Base-by-base conservation (phyloP, 2,113 vertebrate species). In the Chionis minor region DNA sequence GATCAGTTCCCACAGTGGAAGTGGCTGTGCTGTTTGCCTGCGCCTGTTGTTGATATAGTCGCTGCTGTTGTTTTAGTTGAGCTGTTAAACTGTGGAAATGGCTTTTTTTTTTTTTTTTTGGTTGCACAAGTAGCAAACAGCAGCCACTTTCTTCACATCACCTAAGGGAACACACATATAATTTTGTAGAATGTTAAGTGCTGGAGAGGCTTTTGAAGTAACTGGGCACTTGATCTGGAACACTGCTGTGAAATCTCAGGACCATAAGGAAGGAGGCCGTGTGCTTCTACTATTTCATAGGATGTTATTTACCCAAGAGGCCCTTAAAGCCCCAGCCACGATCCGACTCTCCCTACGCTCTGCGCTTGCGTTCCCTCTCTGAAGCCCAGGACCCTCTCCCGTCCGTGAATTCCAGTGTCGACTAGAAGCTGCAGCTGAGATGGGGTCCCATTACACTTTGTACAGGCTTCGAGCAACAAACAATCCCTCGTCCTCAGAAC, bases 391-490 rank as follows among this genome's bases (percentile, higher is more conserved):
- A 6, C 7, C 16, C 54, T 8, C 8, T 35, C 6, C 56, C 21
- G 5, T 12, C 14, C 1, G 4, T 2, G 13, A 12, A 11, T 26
- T 16, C 38, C 24, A 35, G 49, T 7, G 56, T 35, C 2, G 1
- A 71, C 51, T 11, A 33, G 15, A 21, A 27, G 24, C 6, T 8
- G 4, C 14, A 65, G 14, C 47, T 8, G n/a, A 44, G 66, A 8
- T 8, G 4, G 4, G 14, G 21, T 56, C 66, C 59, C 35, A 11
- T 22, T 10, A 8, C 5, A 26, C 63, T 55, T 24, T 7, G 2
- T 23, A 70, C 28, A 21, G 62, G 74, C 42, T 61, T 42, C 33
- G 8, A 8, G 33, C 70, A 63, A 44, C 59, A 26, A 63, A 44
- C 59, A 26, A 38, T 1, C 20, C 56, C 49, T 17, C 12, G n/a